Evolutionary conservation across 1,140 invertebrate species (phyloP).

Genomic region (Papilio aristodemus): DNA sequence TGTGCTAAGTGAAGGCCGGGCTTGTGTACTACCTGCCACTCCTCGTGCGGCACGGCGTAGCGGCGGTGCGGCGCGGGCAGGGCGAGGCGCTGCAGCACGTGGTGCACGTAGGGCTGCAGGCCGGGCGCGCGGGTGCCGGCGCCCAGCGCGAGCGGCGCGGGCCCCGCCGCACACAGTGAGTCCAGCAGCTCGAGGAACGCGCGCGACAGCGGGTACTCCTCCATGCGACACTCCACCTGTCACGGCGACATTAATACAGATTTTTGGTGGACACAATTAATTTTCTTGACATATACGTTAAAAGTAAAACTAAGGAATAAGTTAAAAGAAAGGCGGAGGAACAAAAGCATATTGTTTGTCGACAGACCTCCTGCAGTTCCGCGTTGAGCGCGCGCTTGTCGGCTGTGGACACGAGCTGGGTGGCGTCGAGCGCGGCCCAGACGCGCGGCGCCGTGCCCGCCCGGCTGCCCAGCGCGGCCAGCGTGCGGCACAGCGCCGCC

Average conservation of each 20-base stretch:
- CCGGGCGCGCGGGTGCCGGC: slow-evolving; percentile 90
- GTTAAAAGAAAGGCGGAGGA: too few species aligned
- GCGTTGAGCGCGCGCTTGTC: slow-evolving; percentile 86
- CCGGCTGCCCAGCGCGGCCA: slow-evolving; percentile 88
- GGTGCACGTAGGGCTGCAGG: slow-evolving; percentile 93
- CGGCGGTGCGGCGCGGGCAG: slow-evolving; percentile 88
- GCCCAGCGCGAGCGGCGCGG: slow-evolving; percentile 88
- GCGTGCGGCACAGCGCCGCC: slow-evolving; percentile 87
- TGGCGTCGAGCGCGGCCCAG: slow-evolving; percentile 93
- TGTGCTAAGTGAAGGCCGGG: too few species aligned
- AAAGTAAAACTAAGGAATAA: too few species aligned
- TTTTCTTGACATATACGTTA: not conserved
- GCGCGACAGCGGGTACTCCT: slow-evolving; percentile 91
- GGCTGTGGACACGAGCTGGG: slow-evolving; percentile 87
- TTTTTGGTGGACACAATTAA: too few species aligned
- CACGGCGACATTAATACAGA: not conserved
- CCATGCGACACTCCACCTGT: slow-evolving; percentile 92
- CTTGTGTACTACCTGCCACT: slow-evolving; percentile 83
- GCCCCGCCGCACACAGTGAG: slow-evolving; percentile 85
- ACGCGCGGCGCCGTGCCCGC: slow-evolving; percentile 88
- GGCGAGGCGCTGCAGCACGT: slow-evolving; percentile 89
- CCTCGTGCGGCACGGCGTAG: slow-evolving; percentile 89
- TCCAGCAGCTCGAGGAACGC: slow-evolving; percentile 90
- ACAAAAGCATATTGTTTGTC: too few species aligned
- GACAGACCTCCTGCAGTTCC: slow-evolving; percentile 84